Evolutionary conservation across 2,113 vertebrate species (phyloP).

Genomic region (Phrynocephalus versicolor): DNA sequence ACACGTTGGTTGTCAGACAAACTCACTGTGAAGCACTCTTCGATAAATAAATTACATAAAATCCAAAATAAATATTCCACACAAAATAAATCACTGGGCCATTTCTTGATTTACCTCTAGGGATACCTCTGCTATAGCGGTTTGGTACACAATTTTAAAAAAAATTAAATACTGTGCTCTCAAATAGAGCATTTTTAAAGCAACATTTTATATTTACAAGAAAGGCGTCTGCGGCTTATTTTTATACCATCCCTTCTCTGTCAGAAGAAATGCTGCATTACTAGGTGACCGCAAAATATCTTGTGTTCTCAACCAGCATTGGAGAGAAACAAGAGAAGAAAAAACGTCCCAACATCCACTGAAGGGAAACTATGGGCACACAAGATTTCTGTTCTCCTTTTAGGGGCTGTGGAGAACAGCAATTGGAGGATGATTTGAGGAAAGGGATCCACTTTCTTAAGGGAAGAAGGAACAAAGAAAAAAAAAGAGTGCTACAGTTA

Average conservation of each 20-base stretch:
- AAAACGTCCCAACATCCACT: constrained; percentile 1
- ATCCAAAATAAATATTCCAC: constrained; percentile 25
- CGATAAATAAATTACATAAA: constrained; percentile 40
- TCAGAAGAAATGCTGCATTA: constrained; percentile 71
- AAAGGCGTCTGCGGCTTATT: constrained; percentile 62
- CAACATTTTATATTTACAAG: constrained; percentile 69
- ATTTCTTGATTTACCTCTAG: constrained; percentile 42
- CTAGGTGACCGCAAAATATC: constrained; percentile 48
- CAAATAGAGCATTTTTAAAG: constrained; percentile 73
- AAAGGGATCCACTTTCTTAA: not conserved
- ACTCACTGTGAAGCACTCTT: constrained; percentile 20
- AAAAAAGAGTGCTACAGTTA: not conserved
- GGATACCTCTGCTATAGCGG: constrained; percentile 62
- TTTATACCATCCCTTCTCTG: constrained; percentile 64
- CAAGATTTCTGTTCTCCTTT: constrained; percentile 37
- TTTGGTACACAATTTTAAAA: constrained; percentile 67
- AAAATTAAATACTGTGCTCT: constrained; percentile 72
- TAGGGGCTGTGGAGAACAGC: not conserved
- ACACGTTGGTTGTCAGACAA: not conserved
- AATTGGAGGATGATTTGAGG: not conserved
- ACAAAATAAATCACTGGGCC: constrained; percentile 2
- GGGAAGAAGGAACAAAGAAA: too few relatives aligned
- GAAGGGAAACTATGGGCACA: constrained; percentile 25
- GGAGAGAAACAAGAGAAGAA: constrained; percentile 54
- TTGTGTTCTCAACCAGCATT: constrained; percentile 49